These are phyloP conservation scores for Ptilonorhynchus violaceus DNA, from an alignment of 2,113 vertebrate genomes.

Conservation along the genomic window DNA sequence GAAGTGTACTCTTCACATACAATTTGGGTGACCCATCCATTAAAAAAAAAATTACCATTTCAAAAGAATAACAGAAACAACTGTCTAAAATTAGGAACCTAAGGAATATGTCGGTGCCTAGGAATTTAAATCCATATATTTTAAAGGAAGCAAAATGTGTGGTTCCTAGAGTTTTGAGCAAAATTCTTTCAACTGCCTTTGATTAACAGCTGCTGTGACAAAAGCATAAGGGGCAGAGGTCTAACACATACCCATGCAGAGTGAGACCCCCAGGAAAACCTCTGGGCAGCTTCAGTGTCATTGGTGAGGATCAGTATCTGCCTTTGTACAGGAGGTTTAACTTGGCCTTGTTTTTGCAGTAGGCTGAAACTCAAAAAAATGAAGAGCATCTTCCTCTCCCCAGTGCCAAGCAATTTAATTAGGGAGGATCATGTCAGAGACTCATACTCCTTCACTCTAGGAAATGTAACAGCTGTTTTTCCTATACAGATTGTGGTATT, in stretches of 20 bases:
- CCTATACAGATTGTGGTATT: slow-evolving; percentile 7
- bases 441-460: slow-evolving; percentile 26
- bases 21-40: background rate
- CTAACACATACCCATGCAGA: background rate
- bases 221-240: background rate
- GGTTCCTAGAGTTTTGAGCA: background rate
- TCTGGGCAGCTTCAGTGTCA: background rate
- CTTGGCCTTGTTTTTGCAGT: background rate
- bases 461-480: slow-evolving; percentile 32
- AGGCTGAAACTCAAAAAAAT: background rate
- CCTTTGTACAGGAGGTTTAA: background rate
- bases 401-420: background rate
- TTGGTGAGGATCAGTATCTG: background rate
- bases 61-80: background rate
- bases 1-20: rapidly evolving
- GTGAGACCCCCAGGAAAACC: background rate
- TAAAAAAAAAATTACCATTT: background rate
- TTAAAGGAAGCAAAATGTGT: background rate
- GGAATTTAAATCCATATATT: background rate
- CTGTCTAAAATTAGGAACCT: background rate
- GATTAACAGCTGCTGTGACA: background rate
- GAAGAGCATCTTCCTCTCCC: slow-evolving; percentile 9
- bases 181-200: background rate
- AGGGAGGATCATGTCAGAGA: slow-evolving; percentile 12
- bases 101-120: background rate